These are phyloP conservation scores for Thera britannica DNA, from an alignment of 2,888 invertebrate genomes.

Conservation along the genomic window DNA sequence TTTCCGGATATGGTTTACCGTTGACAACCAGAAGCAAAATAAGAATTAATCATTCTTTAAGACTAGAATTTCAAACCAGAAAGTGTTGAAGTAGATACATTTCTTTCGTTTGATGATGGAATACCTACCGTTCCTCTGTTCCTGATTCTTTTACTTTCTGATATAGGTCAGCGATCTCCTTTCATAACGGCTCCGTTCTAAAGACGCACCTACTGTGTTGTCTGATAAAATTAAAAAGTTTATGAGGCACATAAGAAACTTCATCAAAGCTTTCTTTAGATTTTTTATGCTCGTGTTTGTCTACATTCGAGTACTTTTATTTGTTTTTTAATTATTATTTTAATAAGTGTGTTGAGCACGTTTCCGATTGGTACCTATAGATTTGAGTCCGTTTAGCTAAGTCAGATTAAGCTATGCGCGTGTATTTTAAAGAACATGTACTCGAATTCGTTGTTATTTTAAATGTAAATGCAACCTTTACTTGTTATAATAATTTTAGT, in stretches of 20 bases:
- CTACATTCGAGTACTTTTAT: background rate
- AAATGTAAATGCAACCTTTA: no score
- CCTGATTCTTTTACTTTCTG: background rate
- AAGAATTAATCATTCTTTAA: no score
- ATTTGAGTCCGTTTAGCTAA: no score
- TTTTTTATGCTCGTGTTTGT: constrained; percentile 8
- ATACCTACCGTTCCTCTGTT: background rate
- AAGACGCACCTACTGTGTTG: background rate
- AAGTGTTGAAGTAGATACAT: no score
- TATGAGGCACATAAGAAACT: constrained; percentile 7
- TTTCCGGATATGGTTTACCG: no score
- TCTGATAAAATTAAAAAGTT: constrained; percentile 3
- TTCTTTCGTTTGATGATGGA: background rate
- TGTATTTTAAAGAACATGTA: no score
- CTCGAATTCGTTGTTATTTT: no score
- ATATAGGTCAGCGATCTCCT: constrained; percentile 1
- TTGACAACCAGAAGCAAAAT: no score
- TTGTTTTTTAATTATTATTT: background rate
- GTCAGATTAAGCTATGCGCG: no score
- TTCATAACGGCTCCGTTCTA: background rate
- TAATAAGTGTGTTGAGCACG: background rate
- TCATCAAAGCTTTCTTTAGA: constrained; percentile 2
- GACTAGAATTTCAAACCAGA: no score
- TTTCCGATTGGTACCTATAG: no score
- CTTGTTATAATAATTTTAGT: no score